These are phyloP conservation scores for Augochlorella aurata DNA, from an alignment of 2,888 invertebrate species.

Conservation along the genomic window DNA sequence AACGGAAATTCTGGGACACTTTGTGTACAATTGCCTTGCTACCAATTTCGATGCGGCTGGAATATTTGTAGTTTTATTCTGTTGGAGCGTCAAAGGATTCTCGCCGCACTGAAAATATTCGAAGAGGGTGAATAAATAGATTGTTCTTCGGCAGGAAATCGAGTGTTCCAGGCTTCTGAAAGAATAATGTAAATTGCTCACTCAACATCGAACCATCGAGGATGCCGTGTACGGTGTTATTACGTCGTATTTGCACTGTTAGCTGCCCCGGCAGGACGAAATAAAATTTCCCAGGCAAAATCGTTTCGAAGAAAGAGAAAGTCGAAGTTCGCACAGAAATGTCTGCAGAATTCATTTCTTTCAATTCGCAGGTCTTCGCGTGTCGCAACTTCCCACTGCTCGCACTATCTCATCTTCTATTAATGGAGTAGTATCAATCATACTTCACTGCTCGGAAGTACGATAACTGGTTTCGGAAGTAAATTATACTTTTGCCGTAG, in stretches of 20 bases:
- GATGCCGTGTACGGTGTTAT: neutral
- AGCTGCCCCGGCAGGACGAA: neutral
- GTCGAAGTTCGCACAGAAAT: neutral
- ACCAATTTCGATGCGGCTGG: too few species aligned
- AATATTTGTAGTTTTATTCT: too few species aligned
- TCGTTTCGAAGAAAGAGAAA: neutral
- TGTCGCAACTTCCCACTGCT: neutral
- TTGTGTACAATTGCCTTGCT: too few species aligned
- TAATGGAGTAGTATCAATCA: neutral
- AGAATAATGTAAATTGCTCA: slow-evolving; percentile 4
- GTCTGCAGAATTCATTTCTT: neutral
- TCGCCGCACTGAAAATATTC: neutral
- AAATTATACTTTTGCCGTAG: neutral
- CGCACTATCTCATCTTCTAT: neutral
- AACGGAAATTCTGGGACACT: too few species aligned
- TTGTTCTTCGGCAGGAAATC: neutral
- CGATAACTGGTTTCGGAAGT: neutral
- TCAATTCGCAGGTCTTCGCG: neutral
- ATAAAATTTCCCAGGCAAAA: neutral
- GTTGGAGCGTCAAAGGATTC: neutral
- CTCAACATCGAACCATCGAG: neutral
- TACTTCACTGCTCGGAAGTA: slow-evolving; percentile 1
- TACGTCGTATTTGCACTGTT: neutral
- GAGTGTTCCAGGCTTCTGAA: neutral
- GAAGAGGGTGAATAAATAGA: neutral